Evolutionary conservation across 2,113 vertebrate species (phyloP).

Genomic region (Asarcornis scutulata): DNA sequence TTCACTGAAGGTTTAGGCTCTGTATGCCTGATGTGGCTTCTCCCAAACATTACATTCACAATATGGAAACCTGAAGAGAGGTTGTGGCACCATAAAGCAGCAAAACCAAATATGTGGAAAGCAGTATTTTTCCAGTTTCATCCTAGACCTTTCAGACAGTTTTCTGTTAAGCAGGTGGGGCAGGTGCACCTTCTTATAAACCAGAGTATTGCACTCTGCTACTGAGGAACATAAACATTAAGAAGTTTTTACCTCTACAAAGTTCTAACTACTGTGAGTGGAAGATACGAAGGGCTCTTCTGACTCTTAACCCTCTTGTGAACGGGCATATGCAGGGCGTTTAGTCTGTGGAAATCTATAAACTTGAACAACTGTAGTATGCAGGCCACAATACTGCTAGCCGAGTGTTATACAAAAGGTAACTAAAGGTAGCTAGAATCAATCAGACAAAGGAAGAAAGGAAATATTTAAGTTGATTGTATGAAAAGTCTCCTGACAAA

Average conservation of each 20-base stretch:
- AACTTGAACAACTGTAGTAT: neutral
- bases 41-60: neutral
- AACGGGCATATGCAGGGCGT: neutral
- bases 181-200: neutral
- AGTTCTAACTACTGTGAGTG: neutral
- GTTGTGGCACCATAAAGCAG: neutral
- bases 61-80: neutral
- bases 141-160: neutral
- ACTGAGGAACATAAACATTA: neutral
- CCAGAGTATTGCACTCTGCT: neutral
- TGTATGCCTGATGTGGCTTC: neutral
- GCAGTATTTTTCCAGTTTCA: rapidly evolving
- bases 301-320: neutral
- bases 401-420: neutral
- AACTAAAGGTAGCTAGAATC: neutral
- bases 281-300: neutral
- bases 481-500: neutral
- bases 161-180: neutral
- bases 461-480: neutral
- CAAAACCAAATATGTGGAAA: neutral
- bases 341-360: neutral
- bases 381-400: neutral
- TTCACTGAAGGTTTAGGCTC: neutral
- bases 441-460: neutral
- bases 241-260: neutral